These are phyloP conservation scores for Fopius arisanus DNA, from an alignment of 1,140 invertebrate genomes.

Conservation along the genomic window DNA sequence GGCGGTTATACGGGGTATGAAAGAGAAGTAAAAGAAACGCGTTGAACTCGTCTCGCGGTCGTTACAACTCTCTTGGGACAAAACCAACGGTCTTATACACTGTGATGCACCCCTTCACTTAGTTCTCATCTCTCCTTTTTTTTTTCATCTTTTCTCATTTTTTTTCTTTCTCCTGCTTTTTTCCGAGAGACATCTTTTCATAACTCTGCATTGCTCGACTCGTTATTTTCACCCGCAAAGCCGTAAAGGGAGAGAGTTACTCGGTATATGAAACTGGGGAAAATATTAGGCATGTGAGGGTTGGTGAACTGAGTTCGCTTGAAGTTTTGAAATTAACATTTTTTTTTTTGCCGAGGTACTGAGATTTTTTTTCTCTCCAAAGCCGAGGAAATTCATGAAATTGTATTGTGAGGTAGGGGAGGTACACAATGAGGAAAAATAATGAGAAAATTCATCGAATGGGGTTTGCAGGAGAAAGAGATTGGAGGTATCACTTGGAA, in stretches of 20 bases:
- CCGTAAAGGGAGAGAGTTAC: not conserved
- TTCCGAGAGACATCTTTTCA: not conserved
- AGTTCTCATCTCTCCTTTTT: not conserved
- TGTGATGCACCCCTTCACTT: not conserved
- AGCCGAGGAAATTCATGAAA: not conserved
- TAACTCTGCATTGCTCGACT: conserved; percentile 2
- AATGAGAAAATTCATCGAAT: too few relatives aligned
- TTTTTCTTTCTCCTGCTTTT: not conserved
- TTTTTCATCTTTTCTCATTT: not conserved
- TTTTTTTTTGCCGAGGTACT: too few relatives aligned
- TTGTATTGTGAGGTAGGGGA: too few relatives aligned
- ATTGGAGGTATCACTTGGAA: not conserved
- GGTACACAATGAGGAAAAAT: too few relatives aligned
- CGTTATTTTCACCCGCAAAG: conserved; percentile 17
- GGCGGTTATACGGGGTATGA: not conserved
- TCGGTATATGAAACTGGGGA: not conserved
- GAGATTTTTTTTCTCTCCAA: too few relatives aligned
- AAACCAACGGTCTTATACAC: conserved; percentile 14
- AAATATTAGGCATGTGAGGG: not conserved
- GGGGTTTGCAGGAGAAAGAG: too few relatives aligned
- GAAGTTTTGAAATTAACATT: too few relatives aligned
- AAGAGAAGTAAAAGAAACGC: conserved; percentile 10
- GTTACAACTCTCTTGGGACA: conserved; percentile 19
- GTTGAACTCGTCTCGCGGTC: conserved; percentile 26
- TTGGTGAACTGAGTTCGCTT: not conserved